Conservation (phyloP, 2,888 invertebrate species). For the Melipona bicolor region DNA sequence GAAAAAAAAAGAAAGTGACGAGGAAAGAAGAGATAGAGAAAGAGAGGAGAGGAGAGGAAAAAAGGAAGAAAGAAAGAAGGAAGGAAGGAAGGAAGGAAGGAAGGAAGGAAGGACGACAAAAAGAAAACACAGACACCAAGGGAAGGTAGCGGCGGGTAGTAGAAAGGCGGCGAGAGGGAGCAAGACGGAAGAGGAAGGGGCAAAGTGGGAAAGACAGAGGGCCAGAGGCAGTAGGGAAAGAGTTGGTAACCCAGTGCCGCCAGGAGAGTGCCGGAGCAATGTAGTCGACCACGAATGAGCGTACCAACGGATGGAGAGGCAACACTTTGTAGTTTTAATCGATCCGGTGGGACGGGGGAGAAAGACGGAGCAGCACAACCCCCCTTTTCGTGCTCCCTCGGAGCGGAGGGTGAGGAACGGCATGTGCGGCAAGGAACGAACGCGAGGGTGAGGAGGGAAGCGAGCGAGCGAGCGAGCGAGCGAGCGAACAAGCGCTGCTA, state of each 20-base stretch:
- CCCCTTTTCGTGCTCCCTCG: constrained; percentile 37
- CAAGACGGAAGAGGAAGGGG: constrained; percentile 38
- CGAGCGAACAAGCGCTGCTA: constrained; percentile 1
- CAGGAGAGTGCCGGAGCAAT: constrained; percentile 76
- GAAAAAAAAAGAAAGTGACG: constrained; percentile 30
- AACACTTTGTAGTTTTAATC: constrained; percentile 83
- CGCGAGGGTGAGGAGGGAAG: constrained; percentile 48
- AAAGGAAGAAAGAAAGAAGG: constrained; percentile 37
- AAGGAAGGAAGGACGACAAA: constrained; percentile 27
- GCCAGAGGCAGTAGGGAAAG: constrained; percentile 67
- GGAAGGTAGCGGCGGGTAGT: constrained; percentile 13
- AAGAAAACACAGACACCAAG: constrained; percentile 2
- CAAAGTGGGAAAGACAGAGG: constrained; percentile 43
- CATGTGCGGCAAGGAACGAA: constrained; percentile 61
- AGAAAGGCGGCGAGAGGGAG: not conserved
- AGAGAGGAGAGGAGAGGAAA: not conserved
- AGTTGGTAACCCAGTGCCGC: constrained; percentile 81
- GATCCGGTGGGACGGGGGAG: constrained; percentile 79
- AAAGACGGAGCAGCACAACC: constrained; percentile 70
- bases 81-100: not conserved
- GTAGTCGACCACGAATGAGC: constrained; percentile 82
- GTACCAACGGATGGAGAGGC: constrained; percentile 79
- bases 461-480: constrained; percentile 29
- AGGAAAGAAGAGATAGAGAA: constrained; percentile 22
- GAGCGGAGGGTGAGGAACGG: constrained; percentile 66